Base-by-base conservation (phyloP, 64 coral and sea anemone species). In the Stylophora pistillata region DNA sequence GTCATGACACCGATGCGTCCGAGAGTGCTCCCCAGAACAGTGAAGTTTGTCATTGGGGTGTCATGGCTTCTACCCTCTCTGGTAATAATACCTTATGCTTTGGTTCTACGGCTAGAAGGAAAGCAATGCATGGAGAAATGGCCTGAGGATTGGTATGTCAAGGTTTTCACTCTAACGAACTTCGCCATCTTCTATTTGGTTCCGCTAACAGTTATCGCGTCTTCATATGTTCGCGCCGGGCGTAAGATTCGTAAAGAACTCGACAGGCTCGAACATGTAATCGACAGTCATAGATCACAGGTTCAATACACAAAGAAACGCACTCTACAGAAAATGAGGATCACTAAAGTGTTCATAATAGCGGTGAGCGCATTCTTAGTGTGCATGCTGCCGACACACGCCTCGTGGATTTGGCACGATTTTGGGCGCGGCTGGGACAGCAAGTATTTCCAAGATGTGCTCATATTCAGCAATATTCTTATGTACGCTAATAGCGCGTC, bases 331-430 rank as follows among this genome's bases (percentile, higher is more conserved):
- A 99, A 99, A 70, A 63, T 95, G 31, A 75, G 78, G 30, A 87
- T 95, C 52, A 95, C 93, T 4, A 95, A 90, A 87, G 88, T 99
- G 14, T 99, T 99, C 73, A 92, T 92, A 41, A 41, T 92, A 0
- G 97, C 97, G 9, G 94, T 99, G 73, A 66, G 92, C 0, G 94
- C 77, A 17, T 99, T 99, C 68, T 81, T 85, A 2, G 34, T 99
- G 20, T 99, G 97, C 59, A 95, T 99, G 97, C 33, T 99, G 4
- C 97, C 97, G 5, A 95, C 85, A 3, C 93, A 99, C n/a, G 87
- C 89, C 27, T 81, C 87, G 11, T 99, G 97, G 97, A 77, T 99
- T 58, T 99, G 93, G 89, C 90, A 99, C 58, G 93, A 95, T 56
- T 99, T 95, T 84, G 93, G 93, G 1, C 63, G 68, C 9, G 90